Conservation (phyloP, 2,888 invertebrate species). For the Epistrophe grossulariae region DNA sequence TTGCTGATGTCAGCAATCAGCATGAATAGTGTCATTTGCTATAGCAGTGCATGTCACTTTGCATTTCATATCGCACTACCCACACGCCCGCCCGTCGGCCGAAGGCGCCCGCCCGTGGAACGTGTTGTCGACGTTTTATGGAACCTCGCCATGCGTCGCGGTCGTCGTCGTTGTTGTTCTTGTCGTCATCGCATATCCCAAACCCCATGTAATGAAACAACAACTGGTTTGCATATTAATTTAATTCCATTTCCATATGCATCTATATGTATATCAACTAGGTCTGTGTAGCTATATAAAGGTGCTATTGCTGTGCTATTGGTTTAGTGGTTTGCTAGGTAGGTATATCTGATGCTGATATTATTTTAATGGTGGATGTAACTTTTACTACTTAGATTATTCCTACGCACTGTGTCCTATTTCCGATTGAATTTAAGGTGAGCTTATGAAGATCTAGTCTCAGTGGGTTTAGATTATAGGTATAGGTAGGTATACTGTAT, state of each 20-base stretch:
- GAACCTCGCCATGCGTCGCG: background rate
- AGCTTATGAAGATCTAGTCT: constrained; percentile 47
- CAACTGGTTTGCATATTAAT: constrained; percentile 63
- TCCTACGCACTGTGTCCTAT: constrained; percentile 70
- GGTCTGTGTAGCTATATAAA: background rate
- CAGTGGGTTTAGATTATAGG: constrained; percentile 24
- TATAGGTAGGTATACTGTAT: background rate
- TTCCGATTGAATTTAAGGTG: constrained; percentile 63
- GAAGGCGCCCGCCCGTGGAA: constrained; percentile 36
- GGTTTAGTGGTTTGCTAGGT: constrained; percentile 13
- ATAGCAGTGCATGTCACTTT: constrained; percentile 55
- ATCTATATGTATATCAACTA: constrained; percentile 13
- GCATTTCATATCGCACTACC: constrained; percentile 69
- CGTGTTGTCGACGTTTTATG: constrained; percentile 41
- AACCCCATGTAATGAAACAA: constrained; percentile 47
- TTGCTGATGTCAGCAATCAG: constrained; percentile 55
- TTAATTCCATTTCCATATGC: constrained; percentile 25
- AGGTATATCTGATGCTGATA: constrained; percentile 39
- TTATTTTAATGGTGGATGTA: constrained; percentile 51
- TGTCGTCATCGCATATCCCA: constrained; percentile 32
- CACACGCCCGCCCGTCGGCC: constrained; percentile 21
- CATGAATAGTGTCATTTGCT: constrained; percentile 41
- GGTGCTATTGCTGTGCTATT: constrained; percentile 36
- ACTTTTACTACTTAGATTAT: constrained; percentile 61
- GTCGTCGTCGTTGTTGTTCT: constrained; percentile 1